Percentiles rank a stretch among this genome's conserved stretches.
These are phyloP conservation scores for Drosophila antonietae DNA, from an alignment of 2,888 invertebrate genomes.

Conservation along the genomic window DNA sequence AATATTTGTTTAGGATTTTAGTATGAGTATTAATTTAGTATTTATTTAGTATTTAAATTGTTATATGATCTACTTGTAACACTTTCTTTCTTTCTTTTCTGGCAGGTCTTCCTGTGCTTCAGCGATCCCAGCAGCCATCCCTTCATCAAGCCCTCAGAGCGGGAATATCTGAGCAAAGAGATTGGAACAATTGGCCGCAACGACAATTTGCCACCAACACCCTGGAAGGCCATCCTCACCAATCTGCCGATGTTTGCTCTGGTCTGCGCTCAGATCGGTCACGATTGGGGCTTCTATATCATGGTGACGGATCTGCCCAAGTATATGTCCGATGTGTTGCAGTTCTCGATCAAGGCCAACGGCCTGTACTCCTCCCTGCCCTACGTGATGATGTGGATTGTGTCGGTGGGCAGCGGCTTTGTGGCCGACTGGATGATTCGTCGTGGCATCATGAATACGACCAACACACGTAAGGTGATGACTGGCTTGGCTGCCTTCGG, in stretches of 20 bases:
- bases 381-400: conserved; percentile 87
- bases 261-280: conserved; percentile 89
- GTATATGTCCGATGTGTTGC: conserved; percentile 87
- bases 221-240: conserved; percentile 89
- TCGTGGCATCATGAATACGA: conserved; percentile 86
- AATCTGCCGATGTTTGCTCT: conserved; percentile 90
- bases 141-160: conserved; percentile 89
- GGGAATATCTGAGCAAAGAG: conserved; percentile 88
- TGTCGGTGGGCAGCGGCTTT: conserved; percentile 87
- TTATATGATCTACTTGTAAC: neutral
- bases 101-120: conserved; percentile 87
- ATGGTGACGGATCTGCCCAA: conserved; percentile 88
- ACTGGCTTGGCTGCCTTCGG: conserved; percentile 89
- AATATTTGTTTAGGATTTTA: neutral
- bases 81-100: neutral
- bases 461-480: conserved; percentile 85
- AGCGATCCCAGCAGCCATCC: conserved; percentile 90
- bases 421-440: conserved; percentile 89
- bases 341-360: conserved; percentile 87
- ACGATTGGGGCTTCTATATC: conserved; percentile 89
- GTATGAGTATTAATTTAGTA: neutral
- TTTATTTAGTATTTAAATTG: neutral
- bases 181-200: conserved; percentile 86
- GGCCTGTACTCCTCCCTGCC: conserved; percentile 87
- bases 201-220: conserved; percentile 87